Conservation (phyloP, 2,888 invertebrate species). For the Crossocerus cetratus region DNA sequence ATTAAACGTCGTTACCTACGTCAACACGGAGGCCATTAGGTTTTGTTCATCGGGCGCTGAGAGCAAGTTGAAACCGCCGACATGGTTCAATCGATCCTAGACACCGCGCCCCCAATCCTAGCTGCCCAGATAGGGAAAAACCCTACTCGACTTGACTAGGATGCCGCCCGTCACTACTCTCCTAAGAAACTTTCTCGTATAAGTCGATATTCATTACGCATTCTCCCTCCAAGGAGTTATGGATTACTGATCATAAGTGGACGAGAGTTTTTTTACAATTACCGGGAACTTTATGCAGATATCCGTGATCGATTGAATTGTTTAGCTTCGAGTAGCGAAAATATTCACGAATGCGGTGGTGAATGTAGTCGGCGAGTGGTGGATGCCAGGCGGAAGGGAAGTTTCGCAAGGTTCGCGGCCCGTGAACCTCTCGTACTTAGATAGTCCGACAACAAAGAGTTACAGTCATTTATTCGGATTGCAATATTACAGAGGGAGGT, state of each 20-base stretch:
- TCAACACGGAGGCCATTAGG: constrained; percentile 58
- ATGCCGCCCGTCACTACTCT: no score
- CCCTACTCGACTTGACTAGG: no score
- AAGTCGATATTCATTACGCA: no score
- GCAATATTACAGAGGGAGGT: constrained; percentile 26
- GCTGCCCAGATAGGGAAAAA: no score
- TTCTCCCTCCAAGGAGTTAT: no score
- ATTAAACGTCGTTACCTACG: constrained; percentile 63
- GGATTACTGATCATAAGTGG: no score
- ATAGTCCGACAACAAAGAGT: constrained; percentile 26
- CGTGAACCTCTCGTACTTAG: background rate
- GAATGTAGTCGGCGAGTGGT: no score
- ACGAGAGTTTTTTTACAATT: background rate
- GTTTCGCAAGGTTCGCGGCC: constrained; percentile 11
- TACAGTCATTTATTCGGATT: constrained; percentile 52
- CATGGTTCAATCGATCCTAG: constrained; percentile 38
- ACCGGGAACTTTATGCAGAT: background rate
- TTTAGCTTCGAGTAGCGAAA: no score
- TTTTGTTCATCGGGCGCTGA: constrained; percentile 47
- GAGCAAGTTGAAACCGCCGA: constrained; percentile 26
- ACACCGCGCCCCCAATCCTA: no score
- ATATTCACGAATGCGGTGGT: background rate
- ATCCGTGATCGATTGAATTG: no score
- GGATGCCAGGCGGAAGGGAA: constrained; percentile 6
- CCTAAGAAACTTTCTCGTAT: no score